Conservation (phyloP, 2,113 vertebrate species). For the Peromyscus californicus region DNA sequence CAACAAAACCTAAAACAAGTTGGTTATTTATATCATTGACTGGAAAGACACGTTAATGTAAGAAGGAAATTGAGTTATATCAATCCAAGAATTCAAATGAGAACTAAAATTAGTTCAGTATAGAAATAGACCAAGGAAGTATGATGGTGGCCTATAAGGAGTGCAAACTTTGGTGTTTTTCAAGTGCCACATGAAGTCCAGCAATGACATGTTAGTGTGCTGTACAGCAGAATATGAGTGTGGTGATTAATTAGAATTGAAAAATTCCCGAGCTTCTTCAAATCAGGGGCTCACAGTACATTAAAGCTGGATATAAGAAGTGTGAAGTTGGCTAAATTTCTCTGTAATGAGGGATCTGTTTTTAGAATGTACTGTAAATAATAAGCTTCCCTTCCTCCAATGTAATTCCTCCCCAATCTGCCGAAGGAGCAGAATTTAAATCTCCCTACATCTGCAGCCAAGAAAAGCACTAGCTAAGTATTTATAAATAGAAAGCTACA, state of each 20-base stretch:
- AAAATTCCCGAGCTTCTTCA: not conserved
- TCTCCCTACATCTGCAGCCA: not conserved
- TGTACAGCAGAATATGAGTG: not conserved
- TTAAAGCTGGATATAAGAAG: not conserved
- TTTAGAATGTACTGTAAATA: constrained; percentile 49
- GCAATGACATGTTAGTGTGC: rapidly evolving
- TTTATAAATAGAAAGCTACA: not conserved
- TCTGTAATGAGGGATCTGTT: constrained; percentile 16
- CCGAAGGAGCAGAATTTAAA: constrained; percentile 18
- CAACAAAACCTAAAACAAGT: not conserved
- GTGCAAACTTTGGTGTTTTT: not conserved
- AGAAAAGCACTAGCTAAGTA: not conserved
- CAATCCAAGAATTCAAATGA: not conserved
- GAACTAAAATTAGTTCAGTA: not conserved
- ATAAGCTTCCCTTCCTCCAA: not conserved
- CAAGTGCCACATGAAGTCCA: not conserved
- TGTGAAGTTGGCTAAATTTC: not conserved
- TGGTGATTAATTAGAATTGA: not conserved
- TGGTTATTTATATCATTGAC: not conserved
- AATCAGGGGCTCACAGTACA: rapidly evolving
- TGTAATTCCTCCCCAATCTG: not conserved
- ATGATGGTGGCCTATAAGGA: not conserved
- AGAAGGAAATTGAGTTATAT: constrained; percentile 6
- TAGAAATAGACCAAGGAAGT: not conserved
- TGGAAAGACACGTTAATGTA: not conserved